Percentiles rank a stretch among this genome's conserved stretches.
phyloP scores from a whole-genome alignment of 2,113 vertebrate species.

The Onychorhynchus coronatus region DNA sequence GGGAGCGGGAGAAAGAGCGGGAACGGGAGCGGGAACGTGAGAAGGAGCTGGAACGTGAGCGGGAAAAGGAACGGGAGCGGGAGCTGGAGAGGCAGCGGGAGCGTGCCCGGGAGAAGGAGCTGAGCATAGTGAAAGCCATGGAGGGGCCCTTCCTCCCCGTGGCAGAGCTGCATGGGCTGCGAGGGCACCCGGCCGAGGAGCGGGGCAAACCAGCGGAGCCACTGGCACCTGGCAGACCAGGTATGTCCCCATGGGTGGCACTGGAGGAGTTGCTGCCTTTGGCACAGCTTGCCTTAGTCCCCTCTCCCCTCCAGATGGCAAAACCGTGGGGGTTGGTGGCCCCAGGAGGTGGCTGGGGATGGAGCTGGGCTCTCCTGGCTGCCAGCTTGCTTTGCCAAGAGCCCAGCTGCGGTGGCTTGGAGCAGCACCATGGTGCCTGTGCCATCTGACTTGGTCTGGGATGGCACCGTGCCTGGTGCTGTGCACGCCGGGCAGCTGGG shows the following conservation, averaged over 20 bases:
- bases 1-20: conserved; percentile 81
- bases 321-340: neutral
- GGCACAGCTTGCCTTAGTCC: fast-evolving
- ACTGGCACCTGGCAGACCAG: conserved; percentile 85
- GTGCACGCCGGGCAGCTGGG: neutral
- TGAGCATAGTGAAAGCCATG: conserved; percentile 87
- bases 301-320: conserved; percentile 21
- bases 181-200: conserved; percentile 80
- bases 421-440: neutral
- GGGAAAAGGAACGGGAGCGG: conserved; percentile 79
- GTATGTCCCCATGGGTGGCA: conserved; percentile 45
- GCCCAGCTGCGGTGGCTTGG: neutral
- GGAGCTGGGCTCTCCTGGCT: neutral
- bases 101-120: conserved; percentile 89
- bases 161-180: conserved; percentile 84
- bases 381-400: neutral
- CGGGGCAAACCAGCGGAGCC: conserved; percentile 83
- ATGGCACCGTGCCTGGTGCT: neutral
- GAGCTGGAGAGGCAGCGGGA: conserved; percentile 86
- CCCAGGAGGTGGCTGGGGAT: neutral
- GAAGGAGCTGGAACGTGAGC: conserved; percentile 76
- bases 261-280: fast-evolving
- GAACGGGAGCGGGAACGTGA: conserved; percentile 82
- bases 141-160: conserved; percentile 86
- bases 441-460: neutral